A percentile compares a stretch with the other conserved stretches of the same genome.
phyloP scores from a whole-genome alignment of 2,113 vertebrate species.

The Pseudopipra pipra region DNA sequence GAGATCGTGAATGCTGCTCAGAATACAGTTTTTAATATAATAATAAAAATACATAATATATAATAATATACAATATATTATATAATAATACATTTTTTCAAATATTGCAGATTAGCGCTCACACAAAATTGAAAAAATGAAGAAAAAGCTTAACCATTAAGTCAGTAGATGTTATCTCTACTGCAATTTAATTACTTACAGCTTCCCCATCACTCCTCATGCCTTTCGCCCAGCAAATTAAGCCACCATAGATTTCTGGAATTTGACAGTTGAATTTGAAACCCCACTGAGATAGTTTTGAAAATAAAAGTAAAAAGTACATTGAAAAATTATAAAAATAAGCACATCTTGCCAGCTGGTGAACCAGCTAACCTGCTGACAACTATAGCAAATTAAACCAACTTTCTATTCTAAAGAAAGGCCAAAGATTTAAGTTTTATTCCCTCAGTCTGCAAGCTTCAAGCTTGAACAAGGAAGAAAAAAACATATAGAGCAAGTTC shows the following conservation, averaged over 20 bases:
- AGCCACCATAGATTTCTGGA: neutral
- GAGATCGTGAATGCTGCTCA: neutral
- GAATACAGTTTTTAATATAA: neutral
- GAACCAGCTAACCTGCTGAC: neutral
- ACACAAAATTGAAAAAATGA: neutral
- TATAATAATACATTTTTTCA: neutral
- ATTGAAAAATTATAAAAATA: neutral
- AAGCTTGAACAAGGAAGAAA: neutral
- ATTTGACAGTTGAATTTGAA: slow-evolving; percentile 3
- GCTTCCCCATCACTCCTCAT: neutral
- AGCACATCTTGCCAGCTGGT: neutral
- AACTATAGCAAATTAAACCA: neutral
- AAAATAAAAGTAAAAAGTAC: neutral
- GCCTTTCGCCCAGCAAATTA: neutral
- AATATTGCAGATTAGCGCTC: neutral
- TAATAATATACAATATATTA: too few species aligned
- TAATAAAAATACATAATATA: too few species aligned
- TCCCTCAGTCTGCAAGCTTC: neutral
- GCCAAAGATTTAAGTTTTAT: neutral
- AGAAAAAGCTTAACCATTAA: neutral
- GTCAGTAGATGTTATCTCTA: slow-evolving; percentile 3
- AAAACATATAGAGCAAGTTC: neutral
- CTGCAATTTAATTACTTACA: slow-evolving; percentile 30
- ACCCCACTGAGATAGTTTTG: neutral
- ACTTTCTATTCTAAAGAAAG: neutral